A percentile compares a stretch with the other conserved stretches of the same genome.
These are phyloP conservation scores for Chloroceryle inda DNA, from an alignment of 2,797 vertebrate genomes.

Conservation along the genomic window DNA sequence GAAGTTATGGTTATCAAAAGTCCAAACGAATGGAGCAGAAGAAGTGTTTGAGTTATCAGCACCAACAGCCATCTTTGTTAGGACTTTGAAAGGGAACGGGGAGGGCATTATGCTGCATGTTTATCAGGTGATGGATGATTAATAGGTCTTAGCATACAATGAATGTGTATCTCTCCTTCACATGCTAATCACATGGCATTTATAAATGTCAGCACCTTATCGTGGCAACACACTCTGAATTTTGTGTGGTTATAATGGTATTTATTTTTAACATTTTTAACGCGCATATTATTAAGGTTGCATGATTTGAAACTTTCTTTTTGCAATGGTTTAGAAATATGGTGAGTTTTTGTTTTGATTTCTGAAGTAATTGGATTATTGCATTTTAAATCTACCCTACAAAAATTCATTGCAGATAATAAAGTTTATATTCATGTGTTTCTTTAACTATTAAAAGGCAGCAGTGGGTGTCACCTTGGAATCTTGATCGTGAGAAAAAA, in stretches of 20 bases:
- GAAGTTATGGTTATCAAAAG: not conserved
- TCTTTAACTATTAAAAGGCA: constrained; percentile 19
- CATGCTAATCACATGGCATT: constrained; percentile 78
- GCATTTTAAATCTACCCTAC: constrained; percentile 24
- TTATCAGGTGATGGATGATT: constrained; percentile 67
- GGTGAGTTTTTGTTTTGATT: constrained; percentile 53
- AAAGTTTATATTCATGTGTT: constrained; percentile 50
- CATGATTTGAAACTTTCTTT: not conserved
- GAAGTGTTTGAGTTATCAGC: not conserved
- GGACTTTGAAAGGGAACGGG: not conserved
- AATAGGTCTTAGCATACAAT: constrained; percentile 61
- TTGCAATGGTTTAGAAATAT: constrained; percentile 6
- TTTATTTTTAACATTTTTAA: constrained; percentile 42
- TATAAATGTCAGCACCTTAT: constrained; percentile 78
- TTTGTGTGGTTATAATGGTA: constrained; percentile 25
- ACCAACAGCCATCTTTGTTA: not conserved
- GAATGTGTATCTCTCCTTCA: constrained; percentile 69
- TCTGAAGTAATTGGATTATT: constrained; percentile 48
- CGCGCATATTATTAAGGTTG: not conserved
- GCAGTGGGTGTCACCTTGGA: constrained; percentile 42
- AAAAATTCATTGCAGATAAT: constrained; percentile 43
- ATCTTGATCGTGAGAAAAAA: constrained; percentile 62
- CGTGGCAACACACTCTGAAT: constrained; percentile 34
- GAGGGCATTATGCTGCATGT: constrained; percentile 34
- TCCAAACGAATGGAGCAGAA: not conserved